These are phyloP conservation scores for Saiga tatarica DNA, from an alignment of 2,113 vertebrate genomes.

Conservation along the genomic window DNA sequence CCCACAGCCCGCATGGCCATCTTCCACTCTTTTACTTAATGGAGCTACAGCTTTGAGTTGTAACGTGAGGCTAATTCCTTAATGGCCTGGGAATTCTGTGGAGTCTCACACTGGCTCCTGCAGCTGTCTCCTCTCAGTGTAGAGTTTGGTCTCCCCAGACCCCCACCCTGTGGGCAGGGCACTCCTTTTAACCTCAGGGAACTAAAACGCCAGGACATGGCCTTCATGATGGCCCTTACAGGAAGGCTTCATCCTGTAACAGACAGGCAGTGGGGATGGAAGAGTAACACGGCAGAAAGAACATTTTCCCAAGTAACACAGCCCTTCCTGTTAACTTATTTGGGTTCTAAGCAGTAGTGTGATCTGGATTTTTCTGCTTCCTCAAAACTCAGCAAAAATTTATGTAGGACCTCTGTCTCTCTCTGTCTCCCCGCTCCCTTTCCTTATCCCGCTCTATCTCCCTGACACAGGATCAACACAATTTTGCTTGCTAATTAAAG, in stretches of 20 bases:
- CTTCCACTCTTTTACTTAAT: background rate
- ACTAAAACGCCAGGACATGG: background rate
- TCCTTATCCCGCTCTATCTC: background rate
- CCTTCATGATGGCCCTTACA: background rate
- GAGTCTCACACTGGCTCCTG: background rate
- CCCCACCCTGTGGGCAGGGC: background rate
- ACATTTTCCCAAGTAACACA: background rate
- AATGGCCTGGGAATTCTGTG: background rate
- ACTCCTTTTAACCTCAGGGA: background rate
- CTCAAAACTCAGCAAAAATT: background rate
- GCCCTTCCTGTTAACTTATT: background rate
- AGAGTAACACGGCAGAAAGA: background rate
- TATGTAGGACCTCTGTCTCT: background rate
- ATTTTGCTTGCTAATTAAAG: background rate
- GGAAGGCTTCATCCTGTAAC: background rate
- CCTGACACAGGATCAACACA: background rate
- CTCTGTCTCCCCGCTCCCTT: background rate
- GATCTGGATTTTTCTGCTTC: conserved; percentile 5
- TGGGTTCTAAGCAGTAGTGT: background rate
- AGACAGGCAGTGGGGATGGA: background rate
- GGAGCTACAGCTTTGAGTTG: background rate
- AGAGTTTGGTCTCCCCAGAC: background rate
- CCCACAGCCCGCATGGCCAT: rapidly evolving
- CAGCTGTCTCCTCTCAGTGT: background rate
- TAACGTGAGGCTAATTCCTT: background rate